Evolutionary conservation across 2,113 vertebrate genomes (phyloP).

Genomic region (Anarhynchus alexandrinus): DNA sequence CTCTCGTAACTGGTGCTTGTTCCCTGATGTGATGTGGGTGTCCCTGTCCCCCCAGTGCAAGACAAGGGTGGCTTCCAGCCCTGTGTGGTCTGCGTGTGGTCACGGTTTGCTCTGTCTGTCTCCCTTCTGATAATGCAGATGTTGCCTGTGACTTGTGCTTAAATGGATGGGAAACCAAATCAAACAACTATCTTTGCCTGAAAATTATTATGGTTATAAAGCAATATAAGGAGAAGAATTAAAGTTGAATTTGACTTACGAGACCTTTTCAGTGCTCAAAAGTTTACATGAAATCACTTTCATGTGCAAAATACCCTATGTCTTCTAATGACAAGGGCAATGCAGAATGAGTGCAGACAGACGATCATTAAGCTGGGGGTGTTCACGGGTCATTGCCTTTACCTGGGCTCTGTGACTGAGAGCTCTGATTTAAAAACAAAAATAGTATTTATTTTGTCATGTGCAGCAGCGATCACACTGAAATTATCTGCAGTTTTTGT

Average conservation of each 20-base stretch:
- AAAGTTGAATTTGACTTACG: background rate
- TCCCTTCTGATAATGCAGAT: background rate
- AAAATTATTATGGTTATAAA: background rate
- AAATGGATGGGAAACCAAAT: background rate
- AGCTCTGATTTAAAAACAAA: background rate
- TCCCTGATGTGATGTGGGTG: background rate
- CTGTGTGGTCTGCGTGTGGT: background rate
- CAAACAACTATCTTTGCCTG: background rate
- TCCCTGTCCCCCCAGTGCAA: background rate
- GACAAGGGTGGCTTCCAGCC: background rate
- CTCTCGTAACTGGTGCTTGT: background rate
- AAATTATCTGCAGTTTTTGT: background rate
- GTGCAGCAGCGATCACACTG: background rate
- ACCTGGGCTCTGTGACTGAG: background rate
- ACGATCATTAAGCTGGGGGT: background rate
- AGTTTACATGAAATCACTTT: background rate
- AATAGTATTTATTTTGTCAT: background rate
- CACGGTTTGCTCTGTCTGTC: background rate
- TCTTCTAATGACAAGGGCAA: background rate
- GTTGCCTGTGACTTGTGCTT: background rate
- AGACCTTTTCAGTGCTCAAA: background rate
- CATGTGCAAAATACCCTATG: background rate
- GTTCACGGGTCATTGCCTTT: background rate
- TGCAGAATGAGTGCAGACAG: fast-evolving
- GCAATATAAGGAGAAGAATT: background rate